Conservation (phyloP, 2,888 invertebrate species). For the Ophion costatus region DNA sequence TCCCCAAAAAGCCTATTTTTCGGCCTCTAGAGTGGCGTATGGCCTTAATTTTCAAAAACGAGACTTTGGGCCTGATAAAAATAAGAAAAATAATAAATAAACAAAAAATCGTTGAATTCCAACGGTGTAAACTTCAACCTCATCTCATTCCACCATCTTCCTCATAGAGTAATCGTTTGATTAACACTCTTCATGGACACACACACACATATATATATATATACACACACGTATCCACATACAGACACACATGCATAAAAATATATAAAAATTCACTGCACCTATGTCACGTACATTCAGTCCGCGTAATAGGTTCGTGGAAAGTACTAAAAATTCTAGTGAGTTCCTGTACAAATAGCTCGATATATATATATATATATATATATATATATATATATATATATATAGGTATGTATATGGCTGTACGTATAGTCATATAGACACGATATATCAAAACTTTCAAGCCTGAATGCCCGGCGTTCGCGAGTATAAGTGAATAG, state of each 20-base stretch:
- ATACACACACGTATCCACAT: no score
- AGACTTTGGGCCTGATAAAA: no score
- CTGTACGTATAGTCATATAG: background rate
- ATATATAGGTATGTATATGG: background rate
- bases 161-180: no score
- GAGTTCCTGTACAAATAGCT: slow-evolving; percentile 37
- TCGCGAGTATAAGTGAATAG: slow-evolving; percentile 33
- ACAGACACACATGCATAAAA: background rate
- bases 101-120: no score
- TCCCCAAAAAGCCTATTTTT: no score
- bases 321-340: slow-evolving; percentile 39
- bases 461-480: slow-evolving; percentile 40
- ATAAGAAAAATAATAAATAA: no score
- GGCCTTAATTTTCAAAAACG: no score
- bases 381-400: background rate
- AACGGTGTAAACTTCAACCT: no score
- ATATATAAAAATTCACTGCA: slow-evolving; percentile 38
- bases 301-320: slow-evolving; percentile 49
- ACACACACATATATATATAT: background rate
- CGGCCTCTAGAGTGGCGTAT: no score
- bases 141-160: no score
- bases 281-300: slow-evolving; percentile 58
- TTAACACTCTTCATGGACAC: background rate
- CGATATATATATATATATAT: background rate
- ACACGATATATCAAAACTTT: slow-evolving; percentile 41